Percentiles rank a stretch among this genome's conserved stretches.
These are phyloP conservation scores for Onychomys torridus DNA, from an alignment of 2,797 vertebrate genomes.

Conservation along the genomic window DNA sequence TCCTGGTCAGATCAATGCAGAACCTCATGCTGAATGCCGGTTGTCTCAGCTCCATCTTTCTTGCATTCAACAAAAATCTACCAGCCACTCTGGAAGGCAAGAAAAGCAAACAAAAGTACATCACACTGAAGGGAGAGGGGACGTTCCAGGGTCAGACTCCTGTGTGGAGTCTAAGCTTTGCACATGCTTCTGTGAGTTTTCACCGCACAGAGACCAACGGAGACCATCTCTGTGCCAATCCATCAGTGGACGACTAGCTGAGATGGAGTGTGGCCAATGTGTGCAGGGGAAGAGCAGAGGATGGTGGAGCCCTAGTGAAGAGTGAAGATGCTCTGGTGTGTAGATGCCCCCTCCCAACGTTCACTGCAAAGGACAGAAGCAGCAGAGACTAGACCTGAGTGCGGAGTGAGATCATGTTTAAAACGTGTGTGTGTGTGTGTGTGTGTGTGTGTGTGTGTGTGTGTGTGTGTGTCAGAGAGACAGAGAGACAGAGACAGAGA, in stretches of 20 bases:
- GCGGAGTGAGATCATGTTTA: not conserved
- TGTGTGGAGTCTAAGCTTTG: not conserved
- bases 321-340: not conserved
- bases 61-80: not conserved
- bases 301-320: not conserved
- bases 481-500: too few relatives aligned
- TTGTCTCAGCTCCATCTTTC: not conserved
- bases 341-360: too few relatives aligned
- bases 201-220: not conserved
- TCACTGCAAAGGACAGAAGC: too few relatives aligned
- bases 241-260: not conserved
- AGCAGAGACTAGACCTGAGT: not conserved
- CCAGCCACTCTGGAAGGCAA: not conserved
- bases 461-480: not conserved
- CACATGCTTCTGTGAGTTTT: not conserved
- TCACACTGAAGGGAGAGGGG: not conserved
- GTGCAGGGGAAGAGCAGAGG: not conserved
- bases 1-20: not conserved
- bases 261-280: not conserved
- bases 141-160: not conserved
- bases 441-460: not conserved
- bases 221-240: slow-evolving; percentile 6
- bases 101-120: not conserved
- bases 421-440: not conserved
- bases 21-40: not conserved